A percentile compares a stretch with the other conserved stretches of the same genome.
Evolutionary conservation across 2,113 vertebrate species (phyloP).

Genomic region (Crotalus horridus): DNA sequence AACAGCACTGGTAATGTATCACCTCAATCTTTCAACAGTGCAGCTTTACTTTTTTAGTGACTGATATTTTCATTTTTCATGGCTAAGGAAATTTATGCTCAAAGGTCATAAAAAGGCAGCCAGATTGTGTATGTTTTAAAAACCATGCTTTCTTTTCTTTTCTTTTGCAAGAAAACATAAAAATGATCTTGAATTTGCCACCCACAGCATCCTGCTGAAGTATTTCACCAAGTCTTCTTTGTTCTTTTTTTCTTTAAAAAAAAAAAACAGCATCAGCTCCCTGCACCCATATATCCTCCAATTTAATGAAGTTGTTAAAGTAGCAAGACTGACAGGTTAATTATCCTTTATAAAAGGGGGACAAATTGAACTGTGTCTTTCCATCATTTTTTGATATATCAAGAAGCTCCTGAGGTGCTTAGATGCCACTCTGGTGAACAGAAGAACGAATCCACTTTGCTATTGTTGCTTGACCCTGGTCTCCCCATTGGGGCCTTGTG

Average conservation of each 20-base stretch:
- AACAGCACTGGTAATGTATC: slow-evolving; percentile 33
- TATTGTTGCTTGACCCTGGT: slow-evolving; percentile 72
- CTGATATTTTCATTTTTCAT: slow-evolving; percentile 50
- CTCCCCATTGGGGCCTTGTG: slow-evolving; percentile 71
- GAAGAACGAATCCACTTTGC: slow-evolving; percentile 81
- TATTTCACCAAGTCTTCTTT: slow-evolving; percentile 56
- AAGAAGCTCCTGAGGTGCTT: slow-evolving; percentile 80
- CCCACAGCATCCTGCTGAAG: slow-evolving; percentile 16
- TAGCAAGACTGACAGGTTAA: slow-evolving; percentile 98
- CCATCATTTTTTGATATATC: slow-evolving; percentile 92
- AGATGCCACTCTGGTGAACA: slow-evolving; percentile 80
- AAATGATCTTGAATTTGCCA: slow-evolving; percentile 13
- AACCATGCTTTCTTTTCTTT: slow-evolving; percentile 62
- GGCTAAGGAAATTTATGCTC: slow-evolving; percentile 62
- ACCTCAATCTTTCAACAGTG: slow-evolving; percentile 53
- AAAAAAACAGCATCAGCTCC: slow-evolving; percentile 61
- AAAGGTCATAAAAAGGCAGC: slow-evolving; percentile 42
- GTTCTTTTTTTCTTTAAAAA: slow-evolving; percentile 41
- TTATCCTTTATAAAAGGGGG: slow-evolving; percentile 99
- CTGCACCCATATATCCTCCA: slow-evolving; percentile 75
- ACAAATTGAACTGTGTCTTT: slow-evolving; percentile 99
- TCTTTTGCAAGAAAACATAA: not conserved
- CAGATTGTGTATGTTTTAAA: slow-evolving; percentile 70
- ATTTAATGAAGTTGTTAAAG: slow-evolving; percentile 96
- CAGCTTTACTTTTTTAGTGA: slow-evolving; percentile 37